A percentile compares a stretch with the other conserved stretches of the same genome.
Conservation (phyloP, 2,113 vertebrate species). For the Terrapene triunguis region DNA sequence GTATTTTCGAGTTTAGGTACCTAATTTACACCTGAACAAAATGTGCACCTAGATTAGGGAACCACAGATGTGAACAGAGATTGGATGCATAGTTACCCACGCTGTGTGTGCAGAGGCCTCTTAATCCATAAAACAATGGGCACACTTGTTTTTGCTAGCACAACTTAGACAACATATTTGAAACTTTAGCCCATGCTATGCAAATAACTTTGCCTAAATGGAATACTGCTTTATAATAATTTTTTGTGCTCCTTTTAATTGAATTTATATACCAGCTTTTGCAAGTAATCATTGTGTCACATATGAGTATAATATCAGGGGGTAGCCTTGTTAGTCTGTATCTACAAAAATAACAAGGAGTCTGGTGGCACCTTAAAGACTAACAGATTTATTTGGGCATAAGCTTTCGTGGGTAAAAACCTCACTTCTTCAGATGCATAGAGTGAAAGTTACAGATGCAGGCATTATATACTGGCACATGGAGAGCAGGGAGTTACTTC, state of each 20-base stretch:
- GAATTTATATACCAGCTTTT: neutral
- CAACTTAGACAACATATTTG: neutral
- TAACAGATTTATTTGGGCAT: too few species aligned
- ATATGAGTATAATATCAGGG: neutral
- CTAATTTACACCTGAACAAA: neutral
- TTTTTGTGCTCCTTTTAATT: neutral
- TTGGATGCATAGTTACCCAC: neutral
- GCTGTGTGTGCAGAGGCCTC: neutral
- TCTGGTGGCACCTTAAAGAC: too few species aligned
- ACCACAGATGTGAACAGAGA: neutral
- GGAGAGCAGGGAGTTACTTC: too few species aligned
- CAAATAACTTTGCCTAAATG: neutral
- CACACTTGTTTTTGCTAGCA: neutral
- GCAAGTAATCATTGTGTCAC: neutral
- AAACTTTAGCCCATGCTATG: neutral
- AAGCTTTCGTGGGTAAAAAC: too few species aligned
- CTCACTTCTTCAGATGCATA: too few species aligned
- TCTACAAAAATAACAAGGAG: too few species aligned
- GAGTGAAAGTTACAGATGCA: too few species aligned
- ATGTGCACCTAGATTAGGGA: neutral
- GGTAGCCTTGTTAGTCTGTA: too few species aligned
- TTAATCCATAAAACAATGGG: neutral
- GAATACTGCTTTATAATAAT: neutral
- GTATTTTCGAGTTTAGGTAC: neutral
- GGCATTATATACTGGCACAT: too few species aligned